Conservation (phyloP, 2,888 invertebrate genomes). For the Xestobium rufovillosum region DNA sequence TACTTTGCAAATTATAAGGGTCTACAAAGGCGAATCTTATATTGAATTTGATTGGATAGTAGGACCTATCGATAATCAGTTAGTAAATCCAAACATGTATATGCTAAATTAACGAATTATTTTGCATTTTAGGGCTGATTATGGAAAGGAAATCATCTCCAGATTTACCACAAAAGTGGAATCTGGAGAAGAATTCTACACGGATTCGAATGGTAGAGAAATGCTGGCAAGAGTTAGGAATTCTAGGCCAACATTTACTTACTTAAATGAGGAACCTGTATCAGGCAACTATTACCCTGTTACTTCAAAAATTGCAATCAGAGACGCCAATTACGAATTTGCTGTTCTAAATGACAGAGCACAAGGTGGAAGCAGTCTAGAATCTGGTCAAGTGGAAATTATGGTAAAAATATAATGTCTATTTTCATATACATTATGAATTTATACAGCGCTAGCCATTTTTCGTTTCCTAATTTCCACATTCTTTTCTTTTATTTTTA, state of each 20-base stretch:
- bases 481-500: too few species aligned
- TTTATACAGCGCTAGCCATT: too few species aligned
- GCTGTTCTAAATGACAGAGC: constrained; percentile 63
- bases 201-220: constrained; percentile 89
- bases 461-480: too few species aligned
- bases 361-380: constrained; percentile 68
- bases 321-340: constrained; percentile 45
- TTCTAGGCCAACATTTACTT: constrained; percentile 62
- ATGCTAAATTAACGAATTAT: constrained; percentile 5
- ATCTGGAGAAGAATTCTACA: constrained; percentile 65
- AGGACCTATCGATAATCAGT: constrained; percentile 61
- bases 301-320: constrained; percentile 67
- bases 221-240: constrained; percentile 62
- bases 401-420: constrained; percentile 51
- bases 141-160: constrained; percentile 75
- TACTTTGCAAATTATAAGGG: constrained; percentile 61
- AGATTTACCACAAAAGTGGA: constrained; percentile 57
- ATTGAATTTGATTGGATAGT: constrained; percentile 69
- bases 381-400: constrained; percentile 63
- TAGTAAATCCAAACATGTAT: constrained; percentile 32
- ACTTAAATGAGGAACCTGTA: constrained; percentile 60
- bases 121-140: constrained; percentile 26
- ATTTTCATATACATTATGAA: constrained; percentile 4
- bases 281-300: constrained; percentile 89
- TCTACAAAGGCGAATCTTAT: constrained; percentile 53